These are phyloP conservation scores for Amblyraja radiata DNA, from an alignment of 2,797 vertebrate species.

Conservation along the genomic window DNA sequence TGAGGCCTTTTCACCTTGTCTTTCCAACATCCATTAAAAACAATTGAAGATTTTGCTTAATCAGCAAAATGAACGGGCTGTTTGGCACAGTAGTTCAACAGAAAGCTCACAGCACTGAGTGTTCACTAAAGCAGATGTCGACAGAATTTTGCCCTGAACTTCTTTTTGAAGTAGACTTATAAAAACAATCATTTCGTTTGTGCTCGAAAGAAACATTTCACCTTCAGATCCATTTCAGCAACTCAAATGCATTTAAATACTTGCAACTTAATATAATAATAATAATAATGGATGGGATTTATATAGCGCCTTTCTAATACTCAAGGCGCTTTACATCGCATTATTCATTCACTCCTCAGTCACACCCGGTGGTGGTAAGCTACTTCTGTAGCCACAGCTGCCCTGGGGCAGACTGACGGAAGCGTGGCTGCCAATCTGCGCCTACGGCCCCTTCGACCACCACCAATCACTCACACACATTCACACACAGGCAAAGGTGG, in stretches of 20 bases:
- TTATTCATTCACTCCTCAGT: no score
- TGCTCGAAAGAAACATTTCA: constrained; percentile 15
- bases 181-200: background rate
- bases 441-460: no score
- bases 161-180: background rate
- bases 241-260: background rate
- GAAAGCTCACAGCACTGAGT: background rate
- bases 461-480: no score
- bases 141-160: background rate
- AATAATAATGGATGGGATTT: no score
- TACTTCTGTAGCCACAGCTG: no score
- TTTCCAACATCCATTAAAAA: background rate
- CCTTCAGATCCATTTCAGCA: background rate
- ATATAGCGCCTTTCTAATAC: no score
- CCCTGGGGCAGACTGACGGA: no score
- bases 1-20: background rate
- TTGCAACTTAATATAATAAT: background rate
- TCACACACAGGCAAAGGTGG: no score
- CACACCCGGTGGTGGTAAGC: no score
- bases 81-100: background rate
- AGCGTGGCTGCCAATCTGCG: no score
- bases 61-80: background rate
- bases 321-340: no score
- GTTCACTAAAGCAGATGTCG: background rate
- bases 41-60: background rate